phyloP scores from a whole-genome alignment of 2,888 invertebrate species.

The Scaptomyza parva region DNA sequence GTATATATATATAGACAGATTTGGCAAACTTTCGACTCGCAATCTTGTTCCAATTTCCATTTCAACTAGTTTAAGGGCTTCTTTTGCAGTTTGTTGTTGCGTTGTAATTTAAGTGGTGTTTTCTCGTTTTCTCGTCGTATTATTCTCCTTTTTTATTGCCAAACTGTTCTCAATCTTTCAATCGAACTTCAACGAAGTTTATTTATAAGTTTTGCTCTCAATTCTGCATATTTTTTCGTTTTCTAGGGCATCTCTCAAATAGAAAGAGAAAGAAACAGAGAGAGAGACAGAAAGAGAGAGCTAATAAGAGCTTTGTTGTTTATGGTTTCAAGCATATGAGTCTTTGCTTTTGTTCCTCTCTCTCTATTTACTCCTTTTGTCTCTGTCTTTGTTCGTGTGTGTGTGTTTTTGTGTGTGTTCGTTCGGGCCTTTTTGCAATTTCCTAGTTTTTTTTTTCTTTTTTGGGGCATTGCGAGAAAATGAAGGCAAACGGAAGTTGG shows the following conservation, averaged over 20 bases:
- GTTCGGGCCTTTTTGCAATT: constrained; percentile 49
- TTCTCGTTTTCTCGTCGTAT: too few relatives aligned
- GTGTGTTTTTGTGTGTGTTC: constrained; percentile 15
- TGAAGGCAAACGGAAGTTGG: constrained; percentile 52
- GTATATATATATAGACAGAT: background rate
- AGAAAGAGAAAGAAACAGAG: background rate
- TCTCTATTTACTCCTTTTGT: background rate
- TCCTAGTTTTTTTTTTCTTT: constrained; percentile 56
- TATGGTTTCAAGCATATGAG: constrained; percentile 29
- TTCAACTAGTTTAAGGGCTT: background rate
- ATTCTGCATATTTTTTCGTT: constrained; percentile 1
- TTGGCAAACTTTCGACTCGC: background rate
- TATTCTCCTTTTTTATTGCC: constrained; percentile 1
- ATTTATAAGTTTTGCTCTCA: constrained; percentile 21
- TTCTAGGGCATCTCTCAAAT: constrained; percentile 28
- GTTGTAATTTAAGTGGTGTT: background rate
- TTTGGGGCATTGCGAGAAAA: constrained; percentile 33
- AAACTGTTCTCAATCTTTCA: constrained; percentile 8
- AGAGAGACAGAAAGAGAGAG: background rate
- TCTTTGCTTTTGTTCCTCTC: constrained; percentile 3
- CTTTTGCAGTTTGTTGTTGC: background rate
- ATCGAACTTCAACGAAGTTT: constrained; percentile 19
- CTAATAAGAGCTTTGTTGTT: constrained; percentile 23
- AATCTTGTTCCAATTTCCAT: background rate
- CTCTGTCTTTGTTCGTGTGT: background rate